phyloP scores from a whole-genome alignment of 2,797 vertebrate species.

The Pangasius krempfi region DNA sequence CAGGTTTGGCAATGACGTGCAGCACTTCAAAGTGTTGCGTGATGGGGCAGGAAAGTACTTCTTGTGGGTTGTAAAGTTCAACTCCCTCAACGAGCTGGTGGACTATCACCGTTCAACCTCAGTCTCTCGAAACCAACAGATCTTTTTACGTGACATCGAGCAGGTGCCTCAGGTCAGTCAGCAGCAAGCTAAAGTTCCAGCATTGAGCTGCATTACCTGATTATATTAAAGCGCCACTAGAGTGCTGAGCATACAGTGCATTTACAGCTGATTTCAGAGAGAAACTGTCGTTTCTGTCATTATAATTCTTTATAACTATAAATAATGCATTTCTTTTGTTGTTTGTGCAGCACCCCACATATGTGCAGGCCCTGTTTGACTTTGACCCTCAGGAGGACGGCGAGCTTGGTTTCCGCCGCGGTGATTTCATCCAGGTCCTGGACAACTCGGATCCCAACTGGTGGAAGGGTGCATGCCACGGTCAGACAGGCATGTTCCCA shows the following conservation, averaged over 20 bases:
- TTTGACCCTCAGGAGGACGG: slow-evolving; percentile 98
- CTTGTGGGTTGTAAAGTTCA: slow-evolving; percentile 99
- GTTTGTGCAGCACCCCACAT: slow-evolving; percentile 86
- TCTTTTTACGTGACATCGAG: slow-evolving; percentile 97
- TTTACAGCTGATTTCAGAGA: background rate
- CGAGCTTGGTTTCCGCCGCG: slow-evolving; percentile 93
- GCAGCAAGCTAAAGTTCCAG: slow-evolving; percentile 60
- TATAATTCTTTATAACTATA: background rate
- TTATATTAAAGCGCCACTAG: background rate
- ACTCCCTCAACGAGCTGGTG: slow-evolving; percentile 97
- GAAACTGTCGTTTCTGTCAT: no score
- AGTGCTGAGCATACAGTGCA: background rate
- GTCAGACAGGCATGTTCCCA: slow-evolving; percentile 98
- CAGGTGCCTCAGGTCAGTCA: slow-evolving; percentile 94
- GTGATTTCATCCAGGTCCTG: slow-evolving; percentile 94
- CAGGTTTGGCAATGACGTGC: slow-evolving; percentile 98
- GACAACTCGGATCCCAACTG: slow-evolving; percentile 91
- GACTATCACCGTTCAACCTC: slow-evolving; percentile 98
- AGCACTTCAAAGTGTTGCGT: slow-evolving; percentile 98
- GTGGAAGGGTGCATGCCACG: slow-evolving; percentile 97
- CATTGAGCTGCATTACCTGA: no score
- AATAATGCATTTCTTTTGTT: background rate
- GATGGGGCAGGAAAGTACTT: slow-evolving; percentile 98
- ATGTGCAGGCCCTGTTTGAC: slow-evolving; percentile 97
- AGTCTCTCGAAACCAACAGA: slow-evolving; percentile 98